Conservation (phyloP, 2,888 invertebrate species). For the Iphiclides podalirius region DNA sequence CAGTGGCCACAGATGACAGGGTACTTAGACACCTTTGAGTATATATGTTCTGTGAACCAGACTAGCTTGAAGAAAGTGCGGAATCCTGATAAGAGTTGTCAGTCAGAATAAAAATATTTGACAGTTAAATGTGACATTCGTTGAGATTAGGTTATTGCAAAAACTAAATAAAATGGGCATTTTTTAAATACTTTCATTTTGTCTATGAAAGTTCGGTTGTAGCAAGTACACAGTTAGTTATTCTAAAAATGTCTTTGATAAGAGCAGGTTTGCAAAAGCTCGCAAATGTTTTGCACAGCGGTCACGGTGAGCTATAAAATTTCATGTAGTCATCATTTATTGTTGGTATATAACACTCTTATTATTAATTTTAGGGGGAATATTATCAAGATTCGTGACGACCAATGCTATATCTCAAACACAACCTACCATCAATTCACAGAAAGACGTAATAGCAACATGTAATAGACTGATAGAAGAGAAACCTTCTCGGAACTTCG, state of each 20-base stretch:
- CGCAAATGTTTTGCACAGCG: slow-evolving; percentile 43
- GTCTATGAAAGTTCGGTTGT: no score
- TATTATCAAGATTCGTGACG: slow-evolving; percentile 59
- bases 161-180: no score
- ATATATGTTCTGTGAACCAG: no score
- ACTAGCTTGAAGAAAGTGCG: no score
- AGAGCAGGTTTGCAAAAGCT: slow-evolving; percentile 59
- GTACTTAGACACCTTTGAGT: no score
- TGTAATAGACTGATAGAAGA: slow-evolving; percentile 82
- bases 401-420: slow-evolving; percentile 45
- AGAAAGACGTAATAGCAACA: slow-evolving; percentile 79
- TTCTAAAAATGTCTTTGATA: slow-evolving; percentile 53
- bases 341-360: not conserved
- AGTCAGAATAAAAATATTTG: no score
- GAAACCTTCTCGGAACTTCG: slow-evolving; percentile 85
- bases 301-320: slow-evolving; percentile 45
- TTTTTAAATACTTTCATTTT: no score
- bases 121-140: no score
- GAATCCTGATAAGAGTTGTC: no score
- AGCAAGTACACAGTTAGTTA: no score
- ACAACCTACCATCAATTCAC: slow-evolving; percentile 44
- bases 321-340: not conserved
- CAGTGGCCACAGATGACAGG: no score
- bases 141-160: no score
- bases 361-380: slow-evolving; percentile 47